Percentiles rank a stretch among this genome's conserved stretches.
These are phyloP conservation scores for Pogona vitticeps DNA, from an alignment of 2,113 vertebrate genomes.

Conservation along the genomic window DNA sequence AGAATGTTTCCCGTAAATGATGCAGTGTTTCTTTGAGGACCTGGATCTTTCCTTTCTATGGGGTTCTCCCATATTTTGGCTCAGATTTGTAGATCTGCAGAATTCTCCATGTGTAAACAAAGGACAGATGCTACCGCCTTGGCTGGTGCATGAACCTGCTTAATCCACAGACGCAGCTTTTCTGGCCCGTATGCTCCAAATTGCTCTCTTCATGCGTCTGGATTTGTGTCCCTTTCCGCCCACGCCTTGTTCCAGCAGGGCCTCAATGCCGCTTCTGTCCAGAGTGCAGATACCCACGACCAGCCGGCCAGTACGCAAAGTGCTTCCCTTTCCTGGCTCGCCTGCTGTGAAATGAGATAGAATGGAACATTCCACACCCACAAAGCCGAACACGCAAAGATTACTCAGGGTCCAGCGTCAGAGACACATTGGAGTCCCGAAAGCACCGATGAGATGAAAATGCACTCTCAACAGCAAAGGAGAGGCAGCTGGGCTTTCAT, in stretches of 20 bases:
- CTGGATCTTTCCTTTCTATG: not conserved
- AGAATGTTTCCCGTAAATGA: no score
- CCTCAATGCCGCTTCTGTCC: constrained; percentile 34
- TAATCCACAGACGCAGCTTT: not conserved
- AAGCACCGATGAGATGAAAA: not conserved
- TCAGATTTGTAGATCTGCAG: not conserved
- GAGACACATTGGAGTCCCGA: not conserved
- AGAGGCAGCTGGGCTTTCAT: not conserved
- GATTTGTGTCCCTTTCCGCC: constrained; percentile 20
- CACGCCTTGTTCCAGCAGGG: constrained; percentile 20
- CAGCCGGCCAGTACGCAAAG: not conserved
- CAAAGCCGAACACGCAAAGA: constrained; percentile 8
- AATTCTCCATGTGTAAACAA: not conserved
- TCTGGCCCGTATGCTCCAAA: not conserved
- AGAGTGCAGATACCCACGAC: not conserved
- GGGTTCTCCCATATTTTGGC: not conserved
- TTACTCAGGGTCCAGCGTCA: not conserved
- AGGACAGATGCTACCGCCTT: not conserved
- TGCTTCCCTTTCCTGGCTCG: not conserved
- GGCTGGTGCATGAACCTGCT: not conserved
- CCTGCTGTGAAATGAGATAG: not conserved
- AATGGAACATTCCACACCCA: constrained; percentile 40
- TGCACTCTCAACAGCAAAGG: not conserved
- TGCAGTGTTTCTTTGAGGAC: not conserved
- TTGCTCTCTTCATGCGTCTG: not conserved